Evolutionary conservation across 2,113 vertebrate species (phyloP).

Genomic region (Petrocephalus zakoni): DNA sequence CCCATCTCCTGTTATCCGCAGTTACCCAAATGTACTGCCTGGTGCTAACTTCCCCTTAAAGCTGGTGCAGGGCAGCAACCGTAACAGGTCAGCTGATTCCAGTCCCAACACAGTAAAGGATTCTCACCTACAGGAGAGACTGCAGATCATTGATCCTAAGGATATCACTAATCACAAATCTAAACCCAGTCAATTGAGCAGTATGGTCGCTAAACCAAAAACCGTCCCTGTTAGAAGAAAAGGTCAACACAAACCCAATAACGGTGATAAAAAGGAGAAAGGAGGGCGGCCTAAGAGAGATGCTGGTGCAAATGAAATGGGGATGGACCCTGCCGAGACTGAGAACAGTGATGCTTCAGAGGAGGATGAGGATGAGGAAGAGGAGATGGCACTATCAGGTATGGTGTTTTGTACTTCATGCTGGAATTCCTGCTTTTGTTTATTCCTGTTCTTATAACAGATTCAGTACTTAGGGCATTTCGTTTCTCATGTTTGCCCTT

Average conservation of each 20-base stretch:
- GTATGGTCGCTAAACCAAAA: background rate
- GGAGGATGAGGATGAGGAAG: slow-evolving; percentile 33
- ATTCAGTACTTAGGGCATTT: background rate
- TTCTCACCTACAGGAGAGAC: background rate
- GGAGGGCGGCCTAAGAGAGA: background rate
- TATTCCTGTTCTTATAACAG: background rate
- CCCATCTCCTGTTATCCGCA: no score
- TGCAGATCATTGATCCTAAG: background rate
- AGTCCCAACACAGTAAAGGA: background rate
- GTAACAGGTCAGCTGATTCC: background rate
- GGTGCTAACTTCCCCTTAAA: background rate
- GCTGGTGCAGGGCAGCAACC: background rate
- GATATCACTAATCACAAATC: background rate
- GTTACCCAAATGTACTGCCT: background rate
- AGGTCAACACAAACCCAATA: background rate
- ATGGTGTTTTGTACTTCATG: background rate
- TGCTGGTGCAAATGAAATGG: background rate
- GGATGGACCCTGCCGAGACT: slow-evolving; percentile 31
- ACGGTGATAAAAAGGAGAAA: background rate
- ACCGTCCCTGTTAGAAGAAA: background rate
- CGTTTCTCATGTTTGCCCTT: background rate
- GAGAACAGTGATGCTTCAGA: slow-evolving; percentile 52
- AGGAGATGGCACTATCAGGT: slow-evolving; percentile 17
- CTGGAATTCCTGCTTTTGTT: background rate
- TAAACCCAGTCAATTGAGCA: background rate